Conservation (phyloP, 2,888 invertebrate species). For the Acleris emargana region DNA sequence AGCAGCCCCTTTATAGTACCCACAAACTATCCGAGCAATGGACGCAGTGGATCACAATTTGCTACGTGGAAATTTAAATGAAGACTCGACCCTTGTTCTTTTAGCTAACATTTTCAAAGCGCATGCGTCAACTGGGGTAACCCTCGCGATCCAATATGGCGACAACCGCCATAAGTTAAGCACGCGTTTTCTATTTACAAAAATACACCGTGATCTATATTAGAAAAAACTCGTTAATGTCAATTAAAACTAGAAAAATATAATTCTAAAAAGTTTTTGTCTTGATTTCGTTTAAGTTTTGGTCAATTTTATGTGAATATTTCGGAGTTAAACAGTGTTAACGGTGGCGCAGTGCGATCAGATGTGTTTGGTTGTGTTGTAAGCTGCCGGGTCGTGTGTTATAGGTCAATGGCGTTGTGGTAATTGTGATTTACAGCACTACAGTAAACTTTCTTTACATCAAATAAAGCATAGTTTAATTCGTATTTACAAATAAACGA, state of each 20-base stretch:
- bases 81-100: conserved; percentile 29
- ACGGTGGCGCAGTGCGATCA: conserved; percentile 65
- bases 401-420: conserved; percentile 55
- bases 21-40: conserved; percentile 29
- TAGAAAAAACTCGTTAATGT: conserved; percentile 8
- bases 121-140: conserved; percentile 69
- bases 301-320: conserved; percentile 32
- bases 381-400: conserved; percentile 49
- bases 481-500: background rate
- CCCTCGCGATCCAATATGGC: conserved; percentile 79
- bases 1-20: conserved; percentile 1
- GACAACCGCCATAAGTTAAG: conserved; percentile 72
- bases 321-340: conserved; percentile 39
- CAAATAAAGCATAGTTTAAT: background rate
- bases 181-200: conserved; percentile 73
- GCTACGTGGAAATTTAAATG: conserved; percentile 33
- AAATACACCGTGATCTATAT: conserved; percentile 14
- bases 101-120: conserved; percentile 43
- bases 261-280: conserved; percentile 38
- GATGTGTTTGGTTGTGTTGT: conserved; percentile 60
- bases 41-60: conserved; percentile 17
- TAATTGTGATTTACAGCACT: conserved; percentile 37
- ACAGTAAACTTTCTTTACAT: background rate
- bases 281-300: conserved; percentile 39
- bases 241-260: conserved; percentile 29